Evolutionary conservation across 2,113 vertebrate genomes (phyloP).

Genomic region (Echinops telfairi): DNA sequence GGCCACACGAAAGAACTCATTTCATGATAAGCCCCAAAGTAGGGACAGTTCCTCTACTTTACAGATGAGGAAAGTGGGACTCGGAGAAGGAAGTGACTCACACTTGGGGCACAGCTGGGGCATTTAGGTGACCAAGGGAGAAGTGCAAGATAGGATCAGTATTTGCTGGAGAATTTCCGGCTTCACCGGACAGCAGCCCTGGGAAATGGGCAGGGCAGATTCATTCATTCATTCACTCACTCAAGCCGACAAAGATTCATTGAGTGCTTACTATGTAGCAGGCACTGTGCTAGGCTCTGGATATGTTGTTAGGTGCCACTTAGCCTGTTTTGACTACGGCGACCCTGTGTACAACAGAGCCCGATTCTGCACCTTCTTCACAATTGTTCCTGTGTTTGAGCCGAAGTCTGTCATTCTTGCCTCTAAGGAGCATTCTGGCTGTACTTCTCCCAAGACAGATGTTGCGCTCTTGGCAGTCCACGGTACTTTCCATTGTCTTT

Average conservation of each 20-base stretch:
- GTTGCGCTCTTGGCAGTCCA: too few species aligned
- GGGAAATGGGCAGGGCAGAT: neutral
- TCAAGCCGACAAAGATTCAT: too few species aligned
- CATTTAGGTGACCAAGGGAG: neutral
- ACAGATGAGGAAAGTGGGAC: conserved; percentile 36
- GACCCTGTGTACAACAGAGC: too few species aligned
- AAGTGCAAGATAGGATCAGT: fast-evolving
- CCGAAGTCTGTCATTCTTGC: too few species aligned
- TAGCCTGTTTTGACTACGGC: too few species aligned
- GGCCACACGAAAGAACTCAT: neutral
- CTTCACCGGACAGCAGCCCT: neutral
- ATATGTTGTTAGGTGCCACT: too few species aligned
- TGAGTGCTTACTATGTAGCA: neutral
- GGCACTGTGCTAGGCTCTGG: neutral
- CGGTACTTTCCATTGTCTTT: too few species aligned
- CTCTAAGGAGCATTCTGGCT: too few species aligned
- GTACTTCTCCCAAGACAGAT: too few species aligned
- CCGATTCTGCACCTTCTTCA: too few species aligned
- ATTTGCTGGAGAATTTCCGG: neutral
- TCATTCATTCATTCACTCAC: neutral
- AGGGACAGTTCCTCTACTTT: neutral
- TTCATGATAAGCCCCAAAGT: neutral
- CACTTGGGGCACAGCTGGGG: neutral
- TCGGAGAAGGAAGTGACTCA: conserved; percentile 18
- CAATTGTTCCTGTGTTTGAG: too few species aligned